These are phyloP conservation scores for Perodicticus potto DNA, from an alignment of 2,797 vertebrate genomes.

Conservation along the genomic window DNA sequence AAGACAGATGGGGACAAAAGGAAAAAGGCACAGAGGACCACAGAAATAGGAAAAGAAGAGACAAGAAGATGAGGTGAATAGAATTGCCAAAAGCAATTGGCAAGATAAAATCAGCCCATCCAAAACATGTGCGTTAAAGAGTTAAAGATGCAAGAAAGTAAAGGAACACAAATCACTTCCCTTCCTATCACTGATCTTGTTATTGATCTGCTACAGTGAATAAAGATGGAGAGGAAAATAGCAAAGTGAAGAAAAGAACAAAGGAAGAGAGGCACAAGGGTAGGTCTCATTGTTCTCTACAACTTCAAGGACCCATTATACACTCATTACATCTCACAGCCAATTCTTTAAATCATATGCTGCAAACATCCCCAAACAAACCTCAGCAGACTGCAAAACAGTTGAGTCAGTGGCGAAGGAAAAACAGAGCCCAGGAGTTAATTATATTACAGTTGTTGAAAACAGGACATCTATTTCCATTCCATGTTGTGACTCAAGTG, in stretches of 20 bases:
- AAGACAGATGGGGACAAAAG: neutral
- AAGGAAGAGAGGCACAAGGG: neutral
- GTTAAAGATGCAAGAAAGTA: neutral
- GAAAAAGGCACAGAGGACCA: neutral
- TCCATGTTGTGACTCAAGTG: conserved; percentile 64
- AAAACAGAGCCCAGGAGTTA: conserved; percentile 62
- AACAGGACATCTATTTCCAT: conserved; percentile 77
- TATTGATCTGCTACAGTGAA: neutral
- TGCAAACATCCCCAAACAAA: conserved; percentile 45
- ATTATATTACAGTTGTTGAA: conserved; percentile 74
- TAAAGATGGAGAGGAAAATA: neutral
- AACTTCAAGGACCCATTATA: conserved; percentile 44
- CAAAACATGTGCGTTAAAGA: neutral
- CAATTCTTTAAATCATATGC: conserved; percentile 2
- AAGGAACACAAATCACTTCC: neutral
- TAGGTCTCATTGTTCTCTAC: neutral
- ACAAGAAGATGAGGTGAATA: neutral
- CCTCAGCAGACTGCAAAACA: conserved; percentile 12
- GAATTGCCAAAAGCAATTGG: neutral
- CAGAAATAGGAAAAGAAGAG: neutral
- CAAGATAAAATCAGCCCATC: neutral
- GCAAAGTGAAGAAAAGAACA: neutral
- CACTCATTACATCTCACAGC: conserved; percentile 13
- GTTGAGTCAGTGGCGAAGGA: conserved; percentile 11
- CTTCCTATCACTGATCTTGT: neutral